These are phyloP conservation scores for Leptobrachium ailaonicum DNA, from an alignment of 2,113 vertebrate genomes.

Conservation along the genomic window DNA sequence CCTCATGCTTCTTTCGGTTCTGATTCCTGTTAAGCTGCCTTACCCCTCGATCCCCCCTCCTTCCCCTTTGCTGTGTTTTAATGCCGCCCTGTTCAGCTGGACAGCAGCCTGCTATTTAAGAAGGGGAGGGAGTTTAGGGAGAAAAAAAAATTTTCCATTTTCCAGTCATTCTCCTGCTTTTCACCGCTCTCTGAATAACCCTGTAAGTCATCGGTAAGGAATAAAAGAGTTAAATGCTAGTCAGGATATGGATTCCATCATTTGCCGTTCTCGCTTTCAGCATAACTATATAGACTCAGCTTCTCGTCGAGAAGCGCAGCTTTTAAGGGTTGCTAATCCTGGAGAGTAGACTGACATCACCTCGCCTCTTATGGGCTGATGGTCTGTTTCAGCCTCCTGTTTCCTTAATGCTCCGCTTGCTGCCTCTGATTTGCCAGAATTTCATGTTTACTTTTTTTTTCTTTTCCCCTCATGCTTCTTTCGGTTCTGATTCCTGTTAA, in stretches of 20 bases:
- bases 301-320: constrained; percentile 59
- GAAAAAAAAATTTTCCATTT: too few relatives aligned
- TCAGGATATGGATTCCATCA: neutral
- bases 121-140: constrained; percentile 10
- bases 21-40: constrained; percentile 62
- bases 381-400: constrained; percentile 83
- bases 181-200: too few relatives aligned
- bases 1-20: constrained; percentile 67
- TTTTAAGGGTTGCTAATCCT: constrained; percentile 99
- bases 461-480: constrained; percentile 64
- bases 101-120: constrained; percentile 55
- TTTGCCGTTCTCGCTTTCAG: neutral
- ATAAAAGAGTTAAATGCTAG: neutral
- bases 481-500: constrained; percentile 66
- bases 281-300: constrained; percentile 1
- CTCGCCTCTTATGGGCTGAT: constrained; percentile 79
- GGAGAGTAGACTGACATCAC: constrained; percentile 88
- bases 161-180: too few relatives aligned
- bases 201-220: neutral
- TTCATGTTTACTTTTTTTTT: constrained; percentile 69
- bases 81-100: constrained; percentile 72
- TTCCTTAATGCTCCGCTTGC: constrained; percentile 80
- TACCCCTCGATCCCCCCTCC: constrained; percentile 19
- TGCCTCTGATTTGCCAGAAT: constrained; percentile 76
- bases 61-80: constrained; percentile 43